Evolutionary conservation across 2,888 invertebrate species (phyloP).

Genomic region (Polydrusus pterygomalis): DNA sequence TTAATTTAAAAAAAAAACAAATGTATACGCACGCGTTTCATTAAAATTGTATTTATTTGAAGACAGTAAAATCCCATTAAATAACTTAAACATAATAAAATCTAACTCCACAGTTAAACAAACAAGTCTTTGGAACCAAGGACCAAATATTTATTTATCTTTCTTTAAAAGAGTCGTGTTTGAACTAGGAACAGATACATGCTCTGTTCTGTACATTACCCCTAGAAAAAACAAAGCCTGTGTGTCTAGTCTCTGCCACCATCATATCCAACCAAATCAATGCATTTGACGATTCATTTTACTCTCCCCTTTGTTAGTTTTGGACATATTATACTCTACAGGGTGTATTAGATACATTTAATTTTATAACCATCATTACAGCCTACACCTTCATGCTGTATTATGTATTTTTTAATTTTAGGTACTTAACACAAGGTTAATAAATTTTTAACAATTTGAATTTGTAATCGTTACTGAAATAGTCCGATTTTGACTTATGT

Average conservation of each 20-base stretch:
- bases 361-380: neutral
- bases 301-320: constrained; percentile 38
- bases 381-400: too few relatives aligned
- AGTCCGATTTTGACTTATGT: too few relatives aligned
- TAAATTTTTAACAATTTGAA: too few relatives aligned
- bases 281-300: constrained; percentile 33
- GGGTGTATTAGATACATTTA: neutral
- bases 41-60: constrained; percentile 26
- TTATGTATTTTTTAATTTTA: too few relatives aligned
- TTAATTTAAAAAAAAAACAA: constrained; percentile 3
- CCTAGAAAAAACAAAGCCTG: constrained; percentile 12
- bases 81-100: constrained; percentile 29
- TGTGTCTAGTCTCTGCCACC: constrained; percentile 22
- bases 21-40: constrained; percentile 7
- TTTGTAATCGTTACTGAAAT: too few relatives aligned
- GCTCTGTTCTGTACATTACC: constrained; percentile 28
- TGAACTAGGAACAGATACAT: constrained; percentile 29
- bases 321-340: constrained; percentile 7
- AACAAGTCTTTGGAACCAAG: constrained; percentile 18
- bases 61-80: constrained; percentile 11
- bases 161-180: constrained; percentile 28
- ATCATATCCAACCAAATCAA: constrained; percentile 29
- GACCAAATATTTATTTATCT: constrained; percentile 33
- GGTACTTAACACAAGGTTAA: too few relatives aligned
- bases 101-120: constrained; percentile 23